Evolutionary conservation across 2,113 vertebrate species (phyloP).

Genomic region (Chaetura pelagica): DNA sequence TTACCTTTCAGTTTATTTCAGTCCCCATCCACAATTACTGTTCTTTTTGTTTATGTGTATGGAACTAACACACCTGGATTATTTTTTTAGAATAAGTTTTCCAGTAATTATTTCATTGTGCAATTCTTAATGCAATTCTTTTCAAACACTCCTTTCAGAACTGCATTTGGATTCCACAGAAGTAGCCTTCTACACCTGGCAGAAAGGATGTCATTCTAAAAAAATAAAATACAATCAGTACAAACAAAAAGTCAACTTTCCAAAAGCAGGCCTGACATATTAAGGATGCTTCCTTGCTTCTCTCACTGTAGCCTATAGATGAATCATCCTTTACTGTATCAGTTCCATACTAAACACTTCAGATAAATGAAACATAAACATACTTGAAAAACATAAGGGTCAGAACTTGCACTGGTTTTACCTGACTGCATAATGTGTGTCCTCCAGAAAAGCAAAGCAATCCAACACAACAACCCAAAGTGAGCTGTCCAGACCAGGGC

Average conservation of each 20-base stretch:
- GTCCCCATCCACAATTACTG: not conserved
- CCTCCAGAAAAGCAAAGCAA: not conserved
- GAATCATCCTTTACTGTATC: not conserved
- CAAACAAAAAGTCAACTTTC: not conserved
- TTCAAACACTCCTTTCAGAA: not conserved
- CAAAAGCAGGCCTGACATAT: not conserved
- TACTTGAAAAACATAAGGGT: not conserved
- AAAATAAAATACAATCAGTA: not conserved
- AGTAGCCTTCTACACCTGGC: not conserved
- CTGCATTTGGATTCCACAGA: not conserved
- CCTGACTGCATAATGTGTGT: fast-evolving
- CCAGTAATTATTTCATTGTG: not conserved
- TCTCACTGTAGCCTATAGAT: not conserved
- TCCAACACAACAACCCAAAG: not conserved
- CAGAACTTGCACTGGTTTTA: not conserved
- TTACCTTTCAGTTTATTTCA: not conserved
- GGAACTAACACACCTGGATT: not conserved
- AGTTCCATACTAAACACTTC: not conserved
- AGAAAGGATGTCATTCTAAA: not conserved
- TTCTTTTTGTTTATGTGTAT: not conserved
- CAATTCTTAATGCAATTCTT: not conserved
- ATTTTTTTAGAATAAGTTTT: not conserved
- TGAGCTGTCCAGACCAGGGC: not conserved
- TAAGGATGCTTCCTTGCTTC: not conserved
- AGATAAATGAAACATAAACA: not conserved